A percentile compares a stretch with the other conserved stretches of the same genome.
Conservation (phyloP, 64 coral and sea anemone species). For the Acropora tenuis region DNA sequence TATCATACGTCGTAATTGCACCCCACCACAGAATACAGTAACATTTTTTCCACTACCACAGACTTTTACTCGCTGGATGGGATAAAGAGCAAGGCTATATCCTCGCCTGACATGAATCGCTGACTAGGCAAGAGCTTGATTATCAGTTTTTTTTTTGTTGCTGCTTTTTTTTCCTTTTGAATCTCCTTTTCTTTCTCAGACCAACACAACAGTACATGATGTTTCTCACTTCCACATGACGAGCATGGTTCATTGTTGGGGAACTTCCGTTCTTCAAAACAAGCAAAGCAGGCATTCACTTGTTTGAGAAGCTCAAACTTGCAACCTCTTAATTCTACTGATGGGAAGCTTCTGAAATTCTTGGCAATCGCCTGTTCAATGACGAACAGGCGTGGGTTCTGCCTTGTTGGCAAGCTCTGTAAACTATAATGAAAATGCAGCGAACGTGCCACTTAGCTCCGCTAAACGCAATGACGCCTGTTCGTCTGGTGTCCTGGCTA, state of each 20-base stretch:
- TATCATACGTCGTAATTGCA: slow-evolving; percentile 55
- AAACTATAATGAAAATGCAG: too few species aligned
- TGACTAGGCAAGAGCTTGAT: slow-evolving; percentile 24
- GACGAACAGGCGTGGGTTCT: too few species aligned
- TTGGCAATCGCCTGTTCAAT: slow-evolving; percentile 56
- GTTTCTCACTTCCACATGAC: slow-evolving; percentile 55
- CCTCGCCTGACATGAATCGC: slow-evolving; percentile 22
- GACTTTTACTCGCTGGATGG: slow-evolving; percentile 50
- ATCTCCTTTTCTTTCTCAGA: slow-evolving; percentile 8
- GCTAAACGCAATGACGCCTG: too few species aligned
- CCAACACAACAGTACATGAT: slow-evolving; percentile 53
- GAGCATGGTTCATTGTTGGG: slow-evolving; percentile 10
- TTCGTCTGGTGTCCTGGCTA: too few species aligned
- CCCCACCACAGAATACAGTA: slow-evolving; percentile 65
- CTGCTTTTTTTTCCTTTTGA: slow-evolving; percentile 13
- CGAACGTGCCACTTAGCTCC: too few species aligned
- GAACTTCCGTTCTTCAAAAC: slow-evolving; percentile 70
- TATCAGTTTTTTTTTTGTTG: neutral
- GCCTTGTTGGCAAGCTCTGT: too few species aligned
- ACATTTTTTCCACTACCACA: slow-evolving; percentile 31
- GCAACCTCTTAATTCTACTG: neutral
- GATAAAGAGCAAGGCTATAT: slow-evolving; percentile 41
- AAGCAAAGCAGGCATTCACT: slow-evolving; percentile 70
- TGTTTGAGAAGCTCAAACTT: slow-evolving; percentile 79
- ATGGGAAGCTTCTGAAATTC: slow-evolving; percentile 76